A percentile compares a stretch with the other conserved stretches of the same genome.
phyloP scores from a whole-genome alignment of 2,888 invertebrate species.

The Agrochola lota region DNA sequence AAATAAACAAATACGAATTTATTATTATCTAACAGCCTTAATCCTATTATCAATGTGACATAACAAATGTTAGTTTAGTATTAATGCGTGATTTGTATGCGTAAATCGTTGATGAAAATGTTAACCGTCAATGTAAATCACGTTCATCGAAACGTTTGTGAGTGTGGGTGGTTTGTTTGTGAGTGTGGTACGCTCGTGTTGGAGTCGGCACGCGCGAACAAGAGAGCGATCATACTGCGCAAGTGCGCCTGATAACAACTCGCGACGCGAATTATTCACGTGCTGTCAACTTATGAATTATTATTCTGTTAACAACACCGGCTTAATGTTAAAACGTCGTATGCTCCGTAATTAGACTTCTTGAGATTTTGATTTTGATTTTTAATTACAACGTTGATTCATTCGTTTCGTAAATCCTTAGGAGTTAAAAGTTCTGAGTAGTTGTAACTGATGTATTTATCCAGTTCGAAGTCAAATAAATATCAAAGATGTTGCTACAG shows the following conservation, averaged over 20 bases:
- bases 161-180: conserved; percentile 58
- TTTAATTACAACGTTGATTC: conserved; percentile 47
- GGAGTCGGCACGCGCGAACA: conserved; percentile 84
- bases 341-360: conserved; percentile 74
- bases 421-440: conserved; percentile 1
- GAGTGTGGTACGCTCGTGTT: conserved; percentile 71
- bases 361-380: conserved; percentile 65
- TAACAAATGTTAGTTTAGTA: conserved; percentile 43
- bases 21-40: conserved; percentile 24
- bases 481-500: conserved; percentile 35
- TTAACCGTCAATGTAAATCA: conserved; percentile 78
- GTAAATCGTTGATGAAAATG: conserved; percentile 58
- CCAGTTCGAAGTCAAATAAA: conserved; percentile 35
- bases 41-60: conserved; percentile 44
- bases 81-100: conserved; percentile 47
- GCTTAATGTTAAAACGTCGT: conserved; percentile 79
- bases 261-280: conserved; percentile 86
- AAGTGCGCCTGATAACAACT: conserved; percentile 86
- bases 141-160: conserved; percentile 59
- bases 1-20: conserved; percentile 25
- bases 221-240: conserved; percentile 82
- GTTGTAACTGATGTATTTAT: conserved; percentile 13
- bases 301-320: conserved; percentile 82
- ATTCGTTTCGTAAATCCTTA: conserved; percentile 11
- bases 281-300: conserved; percentile 88